A percentile compares a stretch with the other conserved stretches of the same genome.
These are phyloP conservation scores for Esox masquinongy DNA, from an alignment of 2,797 vertebrate genomes.

Conservation along the genomic window DNA sequence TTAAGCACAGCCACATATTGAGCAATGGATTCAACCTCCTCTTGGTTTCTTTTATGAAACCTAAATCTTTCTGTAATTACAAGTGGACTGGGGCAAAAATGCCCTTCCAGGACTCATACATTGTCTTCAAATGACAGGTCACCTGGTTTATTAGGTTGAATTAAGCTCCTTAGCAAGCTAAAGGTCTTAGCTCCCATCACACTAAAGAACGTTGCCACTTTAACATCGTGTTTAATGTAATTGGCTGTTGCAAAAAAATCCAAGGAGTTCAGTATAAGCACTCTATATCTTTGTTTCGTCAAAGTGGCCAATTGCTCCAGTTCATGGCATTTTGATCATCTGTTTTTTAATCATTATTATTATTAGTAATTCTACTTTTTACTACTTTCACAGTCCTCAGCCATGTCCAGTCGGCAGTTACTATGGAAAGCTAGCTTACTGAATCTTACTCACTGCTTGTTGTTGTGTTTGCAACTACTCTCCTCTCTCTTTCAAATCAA, in stretches of 20 bases:
- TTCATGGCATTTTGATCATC: neutral
- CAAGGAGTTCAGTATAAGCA: neutral
- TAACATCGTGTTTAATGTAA: neutral
- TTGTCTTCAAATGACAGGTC: neutral
- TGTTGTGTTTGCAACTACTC: too few species aligned
- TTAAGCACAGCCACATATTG: too few species aligned
- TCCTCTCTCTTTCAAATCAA: too few species aligned
- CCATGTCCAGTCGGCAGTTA: too few species aligned
- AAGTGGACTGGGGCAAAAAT: neutral
- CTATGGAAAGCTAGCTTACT: too few species aligned
- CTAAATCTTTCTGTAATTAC: too few species aligned
- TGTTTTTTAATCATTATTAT: neutral
- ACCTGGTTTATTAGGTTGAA: neutral
- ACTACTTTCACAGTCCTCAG: too few species aligned
- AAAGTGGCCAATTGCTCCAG: neutral
- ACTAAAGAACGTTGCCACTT: neutral
- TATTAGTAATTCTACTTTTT: too few species aligned
- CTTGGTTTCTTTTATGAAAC: constrained; percentile 13
- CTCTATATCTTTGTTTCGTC: too few species aligned
- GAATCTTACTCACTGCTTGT: too few species aligned
- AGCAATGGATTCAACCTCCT: too few species aligned
- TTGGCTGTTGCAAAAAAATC: neutral
- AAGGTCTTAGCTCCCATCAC: constrained; percentile 1
- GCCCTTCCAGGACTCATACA: neutral
- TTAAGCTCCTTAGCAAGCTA: neutral